Base-by-base conservation (phyloP, 1,140 invertebrate species). In the Tetramorium simillimum region DNA sequence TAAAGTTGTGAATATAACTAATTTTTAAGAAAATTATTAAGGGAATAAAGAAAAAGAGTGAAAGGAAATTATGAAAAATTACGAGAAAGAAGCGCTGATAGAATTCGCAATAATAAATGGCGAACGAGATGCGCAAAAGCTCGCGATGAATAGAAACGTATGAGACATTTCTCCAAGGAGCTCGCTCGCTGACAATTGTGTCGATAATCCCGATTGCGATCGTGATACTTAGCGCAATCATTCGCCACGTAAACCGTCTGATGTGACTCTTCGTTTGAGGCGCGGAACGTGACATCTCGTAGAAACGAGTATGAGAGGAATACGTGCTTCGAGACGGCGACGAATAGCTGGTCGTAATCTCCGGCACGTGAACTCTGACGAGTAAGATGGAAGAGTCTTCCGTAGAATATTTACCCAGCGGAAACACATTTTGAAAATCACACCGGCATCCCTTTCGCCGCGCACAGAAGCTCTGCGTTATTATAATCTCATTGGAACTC, bases 311-410 rank as follows among this genome's bases (percentile, higher is more conserved):
- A 69, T n/a, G 33, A 49, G n/a, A 56, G 24, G 53, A 3, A 28
- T 85, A 85, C 86, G 82, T 86, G 75, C 33, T 28, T 18, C 10
- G 2, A 77, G n/a, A 12, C 72, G 49, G 70, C 70, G 24, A 75
- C 33, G 33, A 63, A n/a, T 43, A 75, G 21, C 9, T 18, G 46
- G 24, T 12, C 37, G 49, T 86, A 88, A 76, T 67, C 33, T 53
- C 14, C 69, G 46, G 16, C 12, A 53, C 24, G 37, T 70, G 43
- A 70, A 81, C 37, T 70, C 18, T 10, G 21, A 24, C 21, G 63
- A 18, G 33, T 1, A 70, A 70, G 33, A 70, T 56, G 63, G 3
- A 53, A 81, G 12, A 21, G 1, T 70, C 10, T 70, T n/a, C 21
- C 78, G 62, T 2, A n/a, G 24, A 70, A 76, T 24, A 6, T 46